These are phyloP conservation scores for Chaenogobius annularis DNA, from an alignment of 2,113 vertebrate genomes.

Conservation along the genomic window DNA sequence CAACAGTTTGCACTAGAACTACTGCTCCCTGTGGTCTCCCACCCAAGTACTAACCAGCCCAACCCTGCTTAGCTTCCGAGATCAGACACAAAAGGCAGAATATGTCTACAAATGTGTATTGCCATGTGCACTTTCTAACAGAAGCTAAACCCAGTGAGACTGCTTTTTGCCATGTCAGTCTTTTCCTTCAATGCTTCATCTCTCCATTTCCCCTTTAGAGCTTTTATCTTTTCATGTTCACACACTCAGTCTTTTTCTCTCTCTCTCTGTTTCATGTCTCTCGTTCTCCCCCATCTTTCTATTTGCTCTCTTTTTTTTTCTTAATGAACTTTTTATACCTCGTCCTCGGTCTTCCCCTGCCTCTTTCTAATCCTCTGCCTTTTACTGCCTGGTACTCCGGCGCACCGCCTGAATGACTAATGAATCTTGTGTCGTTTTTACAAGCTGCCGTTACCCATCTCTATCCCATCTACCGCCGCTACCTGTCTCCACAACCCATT, in stretches of 20 bases:
- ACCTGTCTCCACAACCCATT: slow-evolving; percentile 34
- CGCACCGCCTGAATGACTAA: slow-evolving; percentile 59
- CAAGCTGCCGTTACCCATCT: slow-evolving; percentile 38
- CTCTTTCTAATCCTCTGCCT: slow-evolving; percentile 8
- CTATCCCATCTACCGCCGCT: slow-evolving; percentile 12
- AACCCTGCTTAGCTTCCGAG: no score
- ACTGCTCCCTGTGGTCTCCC: no score
- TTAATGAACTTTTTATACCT: slow-evolving; percentile 18
- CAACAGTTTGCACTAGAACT: no score
- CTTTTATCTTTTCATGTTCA: slow-evolving; percentile 10
- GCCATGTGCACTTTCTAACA: neutral
- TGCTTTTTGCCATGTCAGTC: slow-evolving; percentile 22
- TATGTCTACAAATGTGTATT: neutral
- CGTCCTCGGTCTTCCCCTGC: slow-evolving; percentile 25
- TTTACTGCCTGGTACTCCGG: slow-evolving; percentile 49
- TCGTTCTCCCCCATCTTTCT: slow-evolving; percentile 11
- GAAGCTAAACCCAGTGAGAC: neutral
- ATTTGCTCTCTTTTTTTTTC: slow-evolving; percentile 16
- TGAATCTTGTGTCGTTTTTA: slow-evolving; percentile 60
- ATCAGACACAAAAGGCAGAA: no score
- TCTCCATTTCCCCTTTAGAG: slow-evolving; percentile 7
- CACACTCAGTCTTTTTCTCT: neutral
- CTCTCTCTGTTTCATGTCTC: neutral
- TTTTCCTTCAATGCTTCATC: slow-evolving; percentile 1
- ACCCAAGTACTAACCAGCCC: no score